Evolutionary conservation across 2,797 vertebrate genomes (phyloP), one percentile per base, ranked within the genome.

Genomic region (Eutrigla gurnardus): DNA sequence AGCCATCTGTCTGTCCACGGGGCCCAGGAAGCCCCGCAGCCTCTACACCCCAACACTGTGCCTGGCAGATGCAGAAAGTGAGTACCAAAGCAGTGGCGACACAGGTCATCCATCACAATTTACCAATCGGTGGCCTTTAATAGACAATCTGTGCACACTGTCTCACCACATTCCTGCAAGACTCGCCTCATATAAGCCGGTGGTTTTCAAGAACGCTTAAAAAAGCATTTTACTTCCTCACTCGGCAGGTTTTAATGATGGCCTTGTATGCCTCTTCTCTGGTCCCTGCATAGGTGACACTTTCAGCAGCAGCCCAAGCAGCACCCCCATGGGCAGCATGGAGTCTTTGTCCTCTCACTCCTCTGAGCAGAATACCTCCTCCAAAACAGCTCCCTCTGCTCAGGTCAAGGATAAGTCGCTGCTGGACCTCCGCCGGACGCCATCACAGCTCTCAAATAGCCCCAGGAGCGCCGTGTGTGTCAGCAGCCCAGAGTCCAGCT

Each of bases 301-400:
- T 0, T 96, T 97, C 53, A 98, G 97, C 94, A 98, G 98, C 89
- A 98, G 97, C 77, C 96, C 96, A 0, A 95, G 96, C 90, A 99
- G 97, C 92, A 98, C 97, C 0, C 98, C 98, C 3, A 96, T 96
- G 96, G 98, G 97, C 78, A 99, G 97, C 87, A 94, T 98, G 64
- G 98, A 99, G 86, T 99, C 98, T 0, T 93, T 99, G n/a, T 99
- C 98, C 32, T 99, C 98, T 32, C 97, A 99, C 91, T 99, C 97
- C 33, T 99, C 98, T 0, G 97, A 99, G 89, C 97, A 96, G 86
- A 98, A 98, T 66, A 94, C 93, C 90, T 96, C 94, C 36, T 93
- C 93, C 61, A 97, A 98, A 88, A 92, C 95, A 0, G 54, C 96
- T 12, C 94, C 95, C 0, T 67, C 66, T 0, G 45, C 70, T 63